Evolutionary conservation across 2,113 vertebrate species (phyloP).

Genomic region (Rhinolophus sinicus): DNA sequence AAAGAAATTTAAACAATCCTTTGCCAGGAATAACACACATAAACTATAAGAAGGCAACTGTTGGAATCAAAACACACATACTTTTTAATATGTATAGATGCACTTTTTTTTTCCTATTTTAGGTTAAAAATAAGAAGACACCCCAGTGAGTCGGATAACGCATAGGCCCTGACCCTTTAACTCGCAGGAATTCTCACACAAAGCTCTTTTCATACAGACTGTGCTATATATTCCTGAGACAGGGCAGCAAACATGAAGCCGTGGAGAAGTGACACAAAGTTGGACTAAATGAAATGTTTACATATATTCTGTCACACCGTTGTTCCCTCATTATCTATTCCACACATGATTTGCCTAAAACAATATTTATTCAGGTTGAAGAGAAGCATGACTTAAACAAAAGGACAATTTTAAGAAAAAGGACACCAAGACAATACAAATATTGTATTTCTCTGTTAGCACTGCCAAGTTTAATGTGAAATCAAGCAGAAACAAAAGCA

Average conservation of each 20-base stretch:
- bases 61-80: conserved; percentile 78
- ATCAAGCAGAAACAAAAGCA: conserved; percentile 70
- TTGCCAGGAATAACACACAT: conserved; percentile 73
- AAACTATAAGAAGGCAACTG: conserved; percentile 70
- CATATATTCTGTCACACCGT: conserved; percentile 48
- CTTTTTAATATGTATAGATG: conserved; percentile 74
- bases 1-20: conserved; percentile 44
- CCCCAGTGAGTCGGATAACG: conserved; percentile 83
- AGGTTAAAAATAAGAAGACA: conserved; percentile 83
- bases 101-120: conserved; percentile 73
- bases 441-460: neutral
- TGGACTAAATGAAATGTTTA: conserved; percentile 76
- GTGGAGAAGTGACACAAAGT: conserved; percentile 76
- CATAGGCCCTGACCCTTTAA: conserved; percentile 87
- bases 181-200: conserved; percentile 89
- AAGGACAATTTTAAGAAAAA: conserved; percentile 60
- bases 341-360: conserved; percentile 68
- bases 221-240: conserved; percentile 83
- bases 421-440: conserved; percentile 27
- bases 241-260: conserved; percentile 76
- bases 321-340: conserved; percentile 37
- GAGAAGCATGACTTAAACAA: conserved; percentile 66
- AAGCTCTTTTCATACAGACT: conserved; percentile 87
- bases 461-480: conserved; percentile 60
- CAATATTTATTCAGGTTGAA: conserved; percentile 72